A percentile compares a stretch with the other conserved stretches of the same genome.
Conservation (phyloP, 2,888 invertebrate genomes). For the Choristoneura rosaceana region DNA sequence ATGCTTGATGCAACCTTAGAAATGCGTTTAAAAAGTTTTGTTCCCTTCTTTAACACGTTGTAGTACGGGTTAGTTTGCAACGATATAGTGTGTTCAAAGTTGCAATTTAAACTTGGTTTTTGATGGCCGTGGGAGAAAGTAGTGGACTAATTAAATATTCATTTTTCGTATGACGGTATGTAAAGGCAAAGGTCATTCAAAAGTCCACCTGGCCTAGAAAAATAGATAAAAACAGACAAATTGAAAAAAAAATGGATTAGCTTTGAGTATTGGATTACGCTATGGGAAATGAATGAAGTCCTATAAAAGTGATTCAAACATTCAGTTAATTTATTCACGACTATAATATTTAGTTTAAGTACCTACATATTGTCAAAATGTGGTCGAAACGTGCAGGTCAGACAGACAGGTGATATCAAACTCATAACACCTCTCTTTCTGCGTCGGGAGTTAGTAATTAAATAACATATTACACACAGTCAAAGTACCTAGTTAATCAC, state of each 20-base stretch:
- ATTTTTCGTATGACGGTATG: slow-evolving; percentile 67
- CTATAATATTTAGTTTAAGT: no score
- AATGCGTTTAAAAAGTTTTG: slow-evolving; percentile 15
- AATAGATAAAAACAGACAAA: slow-evolving; percentile 23
- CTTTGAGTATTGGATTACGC: neutral
- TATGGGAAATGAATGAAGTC: neutral
- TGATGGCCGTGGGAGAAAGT: slow-evolving; percentile 77
- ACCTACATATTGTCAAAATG: no score
- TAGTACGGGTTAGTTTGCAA: slow-evolving; percentile 40
- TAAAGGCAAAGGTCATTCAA: slow-evolving; percentile 63
- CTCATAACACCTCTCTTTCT: no score
- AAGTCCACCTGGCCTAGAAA: slow-evolving; percentile 64
- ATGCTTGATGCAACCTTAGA: slow-evolving; percentile 32
- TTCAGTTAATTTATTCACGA: no score
- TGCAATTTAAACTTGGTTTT: slow-evolving; percentile 45
- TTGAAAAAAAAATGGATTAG: slow-evolving; percentile 5
- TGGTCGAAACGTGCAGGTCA: no score
- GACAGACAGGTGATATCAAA: no score
- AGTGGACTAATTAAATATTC: slow-evolving; percentile 76
- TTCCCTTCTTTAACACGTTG: slow-evolving; percentile 40
- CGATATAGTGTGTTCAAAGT: neutral
- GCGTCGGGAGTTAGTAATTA: no score
- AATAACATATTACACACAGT: neutral
- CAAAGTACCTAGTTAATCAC: no score
- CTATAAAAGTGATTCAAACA: neutral